Base-by-base conservation (phyloP, 2,797 vertebrate genomes). In the Syngnathus rostellatus region DNA sequence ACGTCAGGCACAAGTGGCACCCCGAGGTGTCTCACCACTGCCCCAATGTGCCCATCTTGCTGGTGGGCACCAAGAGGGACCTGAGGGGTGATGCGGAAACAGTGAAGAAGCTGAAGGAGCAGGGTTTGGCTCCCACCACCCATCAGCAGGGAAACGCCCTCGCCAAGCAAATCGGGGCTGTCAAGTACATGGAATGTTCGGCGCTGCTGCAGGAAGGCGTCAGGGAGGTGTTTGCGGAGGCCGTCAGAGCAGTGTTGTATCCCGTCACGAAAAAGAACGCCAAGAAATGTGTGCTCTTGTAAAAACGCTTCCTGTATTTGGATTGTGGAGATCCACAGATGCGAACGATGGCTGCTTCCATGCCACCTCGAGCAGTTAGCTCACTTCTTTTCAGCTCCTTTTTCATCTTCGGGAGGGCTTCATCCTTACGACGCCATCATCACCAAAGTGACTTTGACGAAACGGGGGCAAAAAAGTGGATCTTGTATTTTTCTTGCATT, bases 151-250 rank as follows among this genome's bases (percentile, higher is more conserved):
- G 94, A 62, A 92, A 92, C 53, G 86, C 90, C 0, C 79, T 97
- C 77, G 93, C 94, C 66, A 97, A 94, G 87, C 94, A 96, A 83
- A 95, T 97, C 0, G 93, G 94, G 41, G 94, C 95, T 0, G 94
- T 96, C 57, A 97, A 97, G 85, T 97, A 97, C 83, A 86, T 97
- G 90, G 94, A 98, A 83, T 98, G 94, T 85, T 98, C 94, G 0
- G 94, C 94, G 0, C 81, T 97, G 79, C 89, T 91, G 81, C 94
- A 97, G 84, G 94, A 96, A 76, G 93, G 94, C 1, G 93, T 97
- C 59, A 86, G 91, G 68, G 93, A 97, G 75, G 94, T 98, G 80
- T 97, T 98, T 68, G 91, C 89, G 0, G 94, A 97, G 83, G 94
- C 95, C 5, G 93, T 96, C 64, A 90, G 93, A 37, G 94, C 94